Evolutionary conservation across 2,113 vertebrate genomes (phyloP).

Genomic region (Burhinus bistriatus): DNA sequence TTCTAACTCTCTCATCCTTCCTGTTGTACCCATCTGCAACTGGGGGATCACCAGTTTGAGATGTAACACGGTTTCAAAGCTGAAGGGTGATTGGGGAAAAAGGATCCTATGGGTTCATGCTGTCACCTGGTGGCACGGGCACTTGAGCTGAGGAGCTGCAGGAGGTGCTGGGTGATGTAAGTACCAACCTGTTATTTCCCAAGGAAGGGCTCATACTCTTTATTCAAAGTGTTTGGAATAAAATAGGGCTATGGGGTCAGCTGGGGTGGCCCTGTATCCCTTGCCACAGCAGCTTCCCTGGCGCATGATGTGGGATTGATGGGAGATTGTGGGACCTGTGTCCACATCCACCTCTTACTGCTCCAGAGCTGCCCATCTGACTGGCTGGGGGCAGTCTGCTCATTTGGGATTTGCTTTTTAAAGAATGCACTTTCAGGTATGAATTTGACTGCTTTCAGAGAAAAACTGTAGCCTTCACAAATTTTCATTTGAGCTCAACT

Average conservation of each 20-base stretch:
- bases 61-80: accelerated
- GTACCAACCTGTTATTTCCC: accelerated
- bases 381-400: neutral
- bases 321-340: no score
- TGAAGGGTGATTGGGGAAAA: neutral
- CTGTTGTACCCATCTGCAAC: neutral
- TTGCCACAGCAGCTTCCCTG: neutral
- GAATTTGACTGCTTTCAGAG: neutral
- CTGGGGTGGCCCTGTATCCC: neutral
- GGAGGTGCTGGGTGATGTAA: neutral
- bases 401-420: neutral
- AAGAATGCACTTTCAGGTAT: neutral
- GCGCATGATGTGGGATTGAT: neutral
- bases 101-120: neutral
- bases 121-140: neutral
- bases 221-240: neutral
- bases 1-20: neutral
- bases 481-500: neutral
- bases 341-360: neutral
- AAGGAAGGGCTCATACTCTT: neutral
- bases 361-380: neutral
- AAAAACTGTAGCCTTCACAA: accelerated
- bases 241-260: neutral
- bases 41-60: neutral
- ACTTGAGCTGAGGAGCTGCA: neutral